Conservation (phyloP, 2,888 invertebrate species). For the Cryptocephalus primarius region DNA sequence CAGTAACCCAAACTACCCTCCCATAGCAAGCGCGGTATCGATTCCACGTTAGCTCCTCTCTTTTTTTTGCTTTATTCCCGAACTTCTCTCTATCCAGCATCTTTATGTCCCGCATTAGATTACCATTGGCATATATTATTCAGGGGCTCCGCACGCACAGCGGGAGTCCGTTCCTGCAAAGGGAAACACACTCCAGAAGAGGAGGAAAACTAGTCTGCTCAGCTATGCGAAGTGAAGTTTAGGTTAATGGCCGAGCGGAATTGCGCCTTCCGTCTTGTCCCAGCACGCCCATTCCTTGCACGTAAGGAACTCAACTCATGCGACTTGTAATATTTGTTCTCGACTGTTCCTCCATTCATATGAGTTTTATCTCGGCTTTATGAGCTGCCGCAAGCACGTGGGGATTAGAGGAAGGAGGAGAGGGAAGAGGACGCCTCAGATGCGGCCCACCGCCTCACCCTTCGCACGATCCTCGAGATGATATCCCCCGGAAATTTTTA, state of each 20-base stretch:
- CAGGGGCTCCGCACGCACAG: too few species aligned
- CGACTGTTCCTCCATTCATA: conserved; percentile 36
- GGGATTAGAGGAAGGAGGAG: conserved; percentile 21
- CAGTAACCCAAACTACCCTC: too few species aligned
- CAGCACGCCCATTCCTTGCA: conserved; percentile 38
- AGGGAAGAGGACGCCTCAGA: too few species aligned
- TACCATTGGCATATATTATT: too few species aligned
- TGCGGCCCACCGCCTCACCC: too few species aligned
- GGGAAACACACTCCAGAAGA: conserved; percentile 3
- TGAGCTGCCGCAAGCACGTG: conserved; percentile 33
- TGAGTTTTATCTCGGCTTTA: conserved; percentile 34
- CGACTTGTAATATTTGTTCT: conserved; percentile 39
- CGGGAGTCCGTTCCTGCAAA: background rate
- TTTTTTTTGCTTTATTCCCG: too few species aligned
- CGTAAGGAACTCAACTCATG: conserved; percentile 40
- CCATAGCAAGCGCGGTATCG: too few species aligned
- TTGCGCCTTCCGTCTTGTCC: conserved; percentile 57
- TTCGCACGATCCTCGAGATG: too few species aligned
- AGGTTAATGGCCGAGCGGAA: conserved; percentile 62
- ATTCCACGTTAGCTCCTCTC: too few species aligned
- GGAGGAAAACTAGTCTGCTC: conserved; percentile 31
- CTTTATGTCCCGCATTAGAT: too few species aligned
- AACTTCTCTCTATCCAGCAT: too few species aligned
- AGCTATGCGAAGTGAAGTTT: conserved; percentile 49
- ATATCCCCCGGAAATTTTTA: too few species aligned